Percentiles rank a stretch among this genome's conserved stretches.
Conservation (phyloP, 2,888 invertebrate species). For the Heliconius charithonia region DNA sequence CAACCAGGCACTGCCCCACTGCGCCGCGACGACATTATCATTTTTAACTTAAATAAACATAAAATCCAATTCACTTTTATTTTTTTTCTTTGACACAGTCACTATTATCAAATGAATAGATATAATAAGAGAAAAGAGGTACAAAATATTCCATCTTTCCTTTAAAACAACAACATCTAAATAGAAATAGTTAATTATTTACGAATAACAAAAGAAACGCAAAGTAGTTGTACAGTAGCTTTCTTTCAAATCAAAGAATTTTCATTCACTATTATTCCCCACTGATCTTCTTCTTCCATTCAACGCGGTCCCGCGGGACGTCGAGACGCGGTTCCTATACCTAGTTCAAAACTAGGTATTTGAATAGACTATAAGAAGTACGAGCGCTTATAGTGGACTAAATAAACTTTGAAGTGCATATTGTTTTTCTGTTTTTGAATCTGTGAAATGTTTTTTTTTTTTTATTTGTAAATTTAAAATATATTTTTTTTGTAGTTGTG, state of each 20-base stretch:
- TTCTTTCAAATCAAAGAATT: conserved; percentile 16
- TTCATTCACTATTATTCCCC: conserved; percentile 12
- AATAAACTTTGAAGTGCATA: conserved; percentile 16
- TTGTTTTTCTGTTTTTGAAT: background rate
- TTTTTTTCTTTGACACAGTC: no score
- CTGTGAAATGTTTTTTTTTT: background rate
- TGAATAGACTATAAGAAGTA: background rate
- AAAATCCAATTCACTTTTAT: no score
- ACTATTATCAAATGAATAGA: no score
- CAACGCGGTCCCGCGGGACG: conserved; percentile 21
- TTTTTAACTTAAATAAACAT: no score
- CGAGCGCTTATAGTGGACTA: background rate
- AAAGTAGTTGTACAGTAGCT: background rate
- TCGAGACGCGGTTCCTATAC: background rate
- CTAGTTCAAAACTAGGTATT: background rate
- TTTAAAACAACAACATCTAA: background rate
- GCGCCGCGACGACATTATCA: no score
- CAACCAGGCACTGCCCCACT: no score
- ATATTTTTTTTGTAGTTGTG: background rate
- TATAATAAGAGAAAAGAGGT: background rate
- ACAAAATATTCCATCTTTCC: background rate
- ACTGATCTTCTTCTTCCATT: conserved; percentile 9
- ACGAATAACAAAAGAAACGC: background rate
- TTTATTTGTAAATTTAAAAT: background rate
- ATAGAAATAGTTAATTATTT: background rate